Base-by-base conservation (phyloP, 2,113 vertebrate species). In the Hippoglossus stenolepis region DNA sequence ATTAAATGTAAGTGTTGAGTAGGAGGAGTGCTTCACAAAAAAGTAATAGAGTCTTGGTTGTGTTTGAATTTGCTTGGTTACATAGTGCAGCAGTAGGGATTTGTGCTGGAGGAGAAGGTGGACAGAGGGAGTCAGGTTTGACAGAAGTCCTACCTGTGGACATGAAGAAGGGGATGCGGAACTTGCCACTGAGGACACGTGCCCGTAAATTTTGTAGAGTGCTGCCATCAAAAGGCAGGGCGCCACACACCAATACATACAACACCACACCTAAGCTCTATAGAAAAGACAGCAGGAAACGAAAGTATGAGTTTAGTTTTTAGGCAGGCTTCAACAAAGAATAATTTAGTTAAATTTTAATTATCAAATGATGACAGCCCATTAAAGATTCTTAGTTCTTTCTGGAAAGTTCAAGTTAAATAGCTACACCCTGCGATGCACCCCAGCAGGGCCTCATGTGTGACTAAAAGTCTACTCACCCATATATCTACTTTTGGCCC, bases 91-190 rank as follows among this genome's bases (percentile, higher is more conserved):
- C 13, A 53, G 7, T n/a, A 7, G 1, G 18, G 17, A 4, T 53
- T 47, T 24, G 40, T 21, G n/a, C n/a, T 20, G 15, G 45, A 24
- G 63, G 15, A n/a, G 65, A n/a, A 10, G 21, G 0, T 38, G 20
- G 65, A 35, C 47, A 9, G 18, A 31, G 12, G 5, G 24, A 54
- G 24, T 20, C 15, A 13, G 31, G 24, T 20, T 6, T 49, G 17
- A 54, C 8, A 15, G 1, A 11, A 26, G 20, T 53, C 94, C 91
- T 87, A 99, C 97, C 98, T 96, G 98, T 99, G 91, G 97, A 99
- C 98, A 99, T 99, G 91, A 99, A 99, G 89, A 99, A 99, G 0
- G 98, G 98, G 82, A 99, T 99, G 80, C 98, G 97, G 78, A 99
- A 99, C 74, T 99, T 99, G 5, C 98, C 98, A 15, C 98, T 99